Evolutionary conservation across 2,113 vertebrate genomes (phyloP).

Genomic region (Anarhynchus alexandrinus): DNA sequence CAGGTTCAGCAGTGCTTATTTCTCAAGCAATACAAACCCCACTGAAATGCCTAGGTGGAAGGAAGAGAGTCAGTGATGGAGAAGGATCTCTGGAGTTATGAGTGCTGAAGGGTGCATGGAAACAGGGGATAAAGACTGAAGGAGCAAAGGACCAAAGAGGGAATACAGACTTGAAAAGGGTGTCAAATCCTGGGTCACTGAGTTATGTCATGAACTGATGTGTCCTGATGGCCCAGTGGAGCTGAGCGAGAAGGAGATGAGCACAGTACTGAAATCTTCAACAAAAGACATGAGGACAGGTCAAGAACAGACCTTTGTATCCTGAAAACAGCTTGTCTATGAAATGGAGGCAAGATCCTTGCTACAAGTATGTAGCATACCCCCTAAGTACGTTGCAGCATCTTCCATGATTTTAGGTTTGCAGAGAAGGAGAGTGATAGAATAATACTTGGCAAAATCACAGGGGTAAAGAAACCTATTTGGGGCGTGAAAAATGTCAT

Average conservation of each 20-base stretch:
- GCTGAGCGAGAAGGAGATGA: not conserved
- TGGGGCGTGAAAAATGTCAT: not conserved
- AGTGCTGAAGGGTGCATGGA: not conserved
- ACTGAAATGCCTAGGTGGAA: accelerated
- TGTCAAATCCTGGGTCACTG: not conserved
- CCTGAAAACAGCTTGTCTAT: not conserved
- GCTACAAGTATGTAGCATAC: not conserved
- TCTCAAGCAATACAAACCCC: not conserved
- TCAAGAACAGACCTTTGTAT: not conserved
- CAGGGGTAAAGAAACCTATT: not conserved
- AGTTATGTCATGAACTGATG: not conserved
- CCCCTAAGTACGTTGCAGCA: not conserved
- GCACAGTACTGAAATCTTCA: not conserved
- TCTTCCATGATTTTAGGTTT: not conserved
- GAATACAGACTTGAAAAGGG: not conserved
- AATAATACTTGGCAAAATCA: not conserved
- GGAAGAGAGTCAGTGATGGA: not conserved
- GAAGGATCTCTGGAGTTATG: not conserved
- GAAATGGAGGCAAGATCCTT: not conserved
- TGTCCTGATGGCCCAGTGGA: not conserved
- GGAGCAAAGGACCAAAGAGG: not conserved
- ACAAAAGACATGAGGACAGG: not conserved
- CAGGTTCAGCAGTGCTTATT: not conserved
- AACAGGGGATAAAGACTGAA: not conserved
- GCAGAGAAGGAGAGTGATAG: not conserved